phyloP scores from a whole-genome alignment of 2,888 invertebrate genomes.

The Oxytorus armatus region DNA sequence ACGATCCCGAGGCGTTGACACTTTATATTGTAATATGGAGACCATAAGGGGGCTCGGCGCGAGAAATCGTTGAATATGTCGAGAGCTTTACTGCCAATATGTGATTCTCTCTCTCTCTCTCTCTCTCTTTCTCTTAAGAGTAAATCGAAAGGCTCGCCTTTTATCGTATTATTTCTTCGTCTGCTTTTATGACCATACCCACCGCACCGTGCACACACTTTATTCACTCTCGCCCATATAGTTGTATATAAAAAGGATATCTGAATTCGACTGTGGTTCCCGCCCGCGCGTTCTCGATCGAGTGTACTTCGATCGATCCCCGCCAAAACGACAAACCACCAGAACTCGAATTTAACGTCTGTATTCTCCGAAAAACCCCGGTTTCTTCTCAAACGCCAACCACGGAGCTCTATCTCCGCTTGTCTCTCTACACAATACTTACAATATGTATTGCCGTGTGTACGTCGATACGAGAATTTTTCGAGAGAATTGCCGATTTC shows the following conservation, averaged over 20 bases:
- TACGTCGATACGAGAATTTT: conserved; percentile 34
- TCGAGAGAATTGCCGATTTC: conserved; percentile 43
- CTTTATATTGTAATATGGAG: conserved; percentile 67
- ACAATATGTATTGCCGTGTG: conserved; percentile 1
- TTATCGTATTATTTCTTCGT: conserved; percentile 66
- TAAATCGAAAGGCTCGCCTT: conserved; percentile 32
- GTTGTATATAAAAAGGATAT: conserved; percentile 40
- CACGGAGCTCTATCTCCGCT: conserved; percentile 12
- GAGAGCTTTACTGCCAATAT: conserved; percentile 58
- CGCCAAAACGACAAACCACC: conserved; percentile 17
- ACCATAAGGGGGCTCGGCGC: conserved; percentile 44
- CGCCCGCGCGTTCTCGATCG: conserved; percentile 26
- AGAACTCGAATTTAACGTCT: conserved; percentile 59
- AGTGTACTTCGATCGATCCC: conserved; percentile 30
- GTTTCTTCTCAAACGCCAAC: conserved; percentile 26
- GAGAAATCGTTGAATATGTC: no score
- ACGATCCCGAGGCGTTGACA: conserved; percentile 66
- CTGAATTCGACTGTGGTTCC: conserved; percentile 49
- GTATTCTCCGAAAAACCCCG: conserved; percentile 34
- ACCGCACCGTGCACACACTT: conserved; percentile 27
- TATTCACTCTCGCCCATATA: conserved; percentile 35
- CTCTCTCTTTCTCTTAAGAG: conserved; percentile 14
- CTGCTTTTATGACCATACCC: conserved; percentile 59
- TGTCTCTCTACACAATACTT: background rate
- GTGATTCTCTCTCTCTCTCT: conserved; percentile 65